Percentiles rank a stretch among this genome's conserved stretches.
Evolutionary conservation across 2,797 vertebrate genomes (phyloP).

Genomic region (Chelidonichthys spinosus): DNA sequence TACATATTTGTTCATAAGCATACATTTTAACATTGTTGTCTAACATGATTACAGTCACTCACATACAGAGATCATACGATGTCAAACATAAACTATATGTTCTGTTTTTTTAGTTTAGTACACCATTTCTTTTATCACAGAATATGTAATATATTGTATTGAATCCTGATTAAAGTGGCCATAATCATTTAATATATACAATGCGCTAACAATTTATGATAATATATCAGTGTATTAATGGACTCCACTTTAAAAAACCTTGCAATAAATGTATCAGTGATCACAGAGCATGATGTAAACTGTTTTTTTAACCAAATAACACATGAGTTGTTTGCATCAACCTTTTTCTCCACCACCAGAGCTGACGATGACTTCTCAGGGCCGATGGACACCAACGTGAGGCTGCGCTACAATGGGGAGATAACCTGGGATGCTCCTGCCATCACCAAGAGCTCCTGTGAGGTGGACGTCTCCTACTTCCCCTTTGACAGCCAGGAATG

Average conservation of each 20-base stretch:
- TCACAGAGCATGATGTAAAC: background rate
- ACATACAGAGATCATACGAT: too few relatives aligned
- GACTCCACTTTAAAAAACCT: background rate
- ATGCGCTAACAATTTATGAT: background rate
- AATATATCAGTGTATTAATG: background rate
- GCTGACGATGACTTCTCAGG: constrained; percentile 96
- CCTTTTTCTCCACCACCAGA: constrained; percentile 73
- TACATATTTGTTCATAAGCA: too few relatives aligned
- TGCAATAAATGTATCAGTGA: background rate
- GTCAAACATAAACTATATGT: background rate
- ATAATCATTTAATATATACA: background rate
- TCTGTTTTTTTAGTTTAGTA: background rate
- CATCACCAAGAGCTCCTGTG: constrained; percentile 98
- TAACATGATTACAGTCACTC: too few relatives aligned
- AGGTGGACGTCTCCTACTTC: constrained; percentile 97
- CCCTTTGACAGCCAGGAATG: constrained; percentile 97
- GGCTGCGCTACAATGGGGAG: constrained; percentile 92
- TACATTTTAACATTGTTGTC: background rate
- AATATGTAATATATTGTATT: background rate
- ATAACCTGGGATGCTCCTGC: constrained; percentile 97
- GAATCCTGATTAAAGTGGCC: background rate
- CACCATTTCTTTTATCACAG: background rate
- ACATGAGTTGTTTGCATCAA: background rate
- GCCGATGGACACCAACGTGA: constrained; percentile 95
- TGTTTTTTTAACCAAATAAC: background rate